Percentiles rank a stretch among this genome's conserved stretches.
Conservation (phyloP, 2,888 invertebrate species). For the Oscheius myriophilus region DNA sequence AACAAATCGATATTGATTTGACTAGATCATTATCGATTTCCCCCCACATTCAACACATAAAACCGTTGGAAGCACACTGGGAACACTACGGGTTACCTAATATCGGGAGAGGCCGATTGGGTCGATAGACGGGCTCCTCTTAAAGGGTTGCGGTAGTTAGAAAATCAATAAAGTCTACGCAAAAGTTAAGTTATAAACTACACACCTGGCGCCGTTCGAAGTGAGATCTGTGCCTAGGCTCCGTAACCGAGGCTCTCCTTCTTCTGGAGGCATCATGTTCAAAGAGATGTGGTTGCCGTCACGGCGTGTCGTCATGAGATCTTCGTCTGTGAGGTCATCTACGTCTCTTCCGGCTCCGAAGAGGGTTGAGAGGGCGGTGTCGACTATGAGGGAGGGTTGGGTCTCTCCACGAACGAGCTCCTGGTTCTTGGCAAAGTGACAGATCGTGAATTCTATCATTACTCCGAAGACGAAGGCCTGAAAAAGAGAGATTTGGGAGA, state of each 20-base stretch:
- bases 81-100: no score
- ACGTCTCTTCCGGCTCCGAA: slow-evolving; percentile 62
- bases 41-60: no score
- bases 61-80: no score
- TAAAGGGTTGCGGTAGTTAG: no score
- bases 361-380: slow-evolving; percentile 67
- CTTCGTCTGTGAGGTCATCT: slow-evolving; percentile 52
- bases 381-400: slow-evolving; percentile 62
- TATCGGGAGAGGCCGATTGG: no score
- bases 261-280: slow-evolving; percentile 51
- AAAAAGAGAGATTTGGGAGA: slow-evolving; percentile 17
- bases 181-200: background rate
- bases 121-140: no score
- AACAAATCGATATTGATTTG: no score
- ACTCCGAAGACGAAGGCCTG: slow-evolving; percentile 68
- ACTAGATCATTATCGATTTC: no score
- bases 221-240: slow-evolving; percentile 49
- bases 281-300: slow-evolving; percentile 50
- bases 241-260: slow-evolving; percentile 51
- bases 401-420: slow-evolving; percentile 49
- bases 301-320: slow-evolving; percentile 22
- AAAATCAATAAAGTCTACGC: no score
- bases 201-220: slow-evolving; percentile 48
- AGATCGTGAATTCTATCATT: slow-evolving; percentile 70
- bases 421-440: slow-evolving; percentile 65